phyloP scores from a whole-genome alignment of 2,888 invertebrate species.

The Ophonus ardosiacus region DNA sequence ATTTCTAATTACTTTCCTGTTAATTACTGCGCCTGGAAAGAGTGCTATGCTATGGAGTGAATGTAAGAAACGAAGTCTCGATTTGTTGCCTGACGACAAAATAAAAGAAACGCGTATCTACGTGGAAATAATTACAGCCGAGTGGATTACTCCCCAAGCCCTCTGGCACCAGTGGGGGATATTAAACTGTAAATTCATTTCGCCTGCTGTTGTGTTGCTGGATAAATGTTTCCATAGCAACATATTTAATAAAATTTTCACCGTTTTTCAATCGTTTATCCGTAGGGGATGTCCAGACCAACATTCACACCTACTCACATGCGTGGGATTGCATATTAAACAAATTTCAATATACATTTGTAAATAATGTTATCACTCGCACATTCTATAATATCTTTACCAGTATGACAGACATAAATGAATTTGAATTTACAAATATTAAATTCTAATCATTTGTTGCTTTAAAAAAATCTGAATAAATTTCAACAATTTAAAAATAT shows the following conservation, averaged over 20 bases:
- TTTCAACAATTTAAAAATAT: too few relatives aligned
- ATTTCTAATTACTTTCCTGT: slow-evolving; percentile 57
- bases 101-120: slow-evolving; percentile 52
- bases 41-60: not conserved
- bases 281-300: not conserved
- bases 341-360: not conserved
- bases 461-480: too few relatives aligned
- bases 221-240: slow-evolving; percentile 42
- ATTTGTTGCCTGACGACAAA: slow-evolving; percentile 51
- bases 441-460: too few relatives aligned
- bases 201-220: slow-evolving; percentile 12
- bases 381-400: not conserved
- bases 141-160: slow-evolving; percentile 44
- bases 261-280: slow-evolving; percentile 16
- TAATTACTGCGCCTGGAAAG: slow-evolving; percentile 18
- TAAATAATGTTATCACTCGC: not conserved
- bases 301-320: slow-evolving; percentile 17
- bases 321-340: not conserved
- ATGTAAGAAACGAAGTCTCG: slow-evolving; percentile 48
- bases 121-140: slow-evolving; percentile 57
- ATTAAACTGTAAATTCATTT: slow-evolving; percentile 48
- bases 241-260: slow-evolving; percentile 35
- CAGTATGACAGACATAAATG: not conserved
- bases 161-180: slow-evolving; percentile 2
- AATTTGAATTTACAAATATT: too few relatives aligned